phyloP scores from a whole-genome alignment of 2,888 invertebrate genomes.

The Tachina grossa region DNA sequence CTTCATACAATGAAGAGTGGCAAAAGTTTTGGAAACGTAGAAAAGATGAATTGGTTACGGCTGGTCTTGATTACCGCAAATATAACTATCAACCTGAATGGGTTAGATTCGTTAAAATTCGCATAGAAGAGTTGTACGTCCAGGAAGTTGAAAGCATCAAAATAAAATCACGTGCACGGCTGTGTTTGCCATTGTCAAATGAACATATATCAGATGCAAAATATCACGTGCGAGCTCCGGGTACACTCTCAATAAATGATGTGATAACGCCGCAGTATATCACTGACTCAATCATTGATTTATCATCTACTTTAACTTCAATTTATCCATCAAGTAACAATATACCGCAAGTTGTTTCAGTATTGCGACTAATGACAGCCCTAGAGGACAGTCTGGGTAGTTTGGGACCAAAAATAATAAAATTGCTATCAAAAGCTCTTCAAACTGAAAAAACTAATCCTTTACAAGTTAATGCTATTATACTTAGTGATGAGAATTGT shows the following conservation, averaged over 20 bases:
- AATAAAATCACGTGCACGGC: slow-evolving; percentile 75
- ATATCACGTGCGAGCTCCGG: slow-evolving; percentile 86
- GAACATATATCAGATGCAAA: slow-evolving; percentile 78
- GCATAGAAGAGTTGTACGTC: slow-evolving; percentile 90
- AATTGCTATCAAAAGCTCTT: slow-evolving; percentile 83
- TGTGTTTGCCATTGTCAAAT: slow-evolving; percentile 80
- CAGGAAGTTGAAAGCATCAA: slow-evolving; percentile 85
- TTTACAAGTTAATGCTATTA: slow-evolving; percentile 87
- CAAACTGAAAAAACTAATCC: slow-evolving; percentile 82
- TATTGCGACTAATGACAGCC: slow-evolving; percentile 89
- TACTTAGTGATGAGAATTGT: slow-evolving; percentile 87
- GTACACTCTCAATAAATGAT: background rate
- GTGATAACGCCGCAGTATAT: background rate
- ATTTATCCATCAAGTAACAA: slow-evolving; percentile 40
- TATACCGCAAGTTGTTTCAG: slow-evolving; percentile 85
- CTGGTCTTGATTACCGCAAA: slow-evolving; percentile 86
- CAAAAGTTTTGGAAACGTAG: slow-evolving; percentile 93
- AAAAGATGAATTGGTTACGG: slow-evolving; percentile 87
- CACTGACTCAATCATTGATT: background rate
- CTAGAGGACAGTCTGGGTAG: slow-evolving; percentile 91
- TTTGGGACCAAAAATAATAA: slow-evolving; percentile 89
- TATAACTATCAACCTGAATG: slow-evolving; percentile 94
- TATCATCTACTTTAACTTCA: background rate
- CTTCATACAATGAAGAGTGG: slow-evolving; percentile 93
- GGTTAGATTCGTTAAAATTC: slow-evolving; percentile 91